Evolutionary conservation across 2,888 invertebrate genomes (phyloP).

Genomic region (Hydriomena furcata): DNA sequence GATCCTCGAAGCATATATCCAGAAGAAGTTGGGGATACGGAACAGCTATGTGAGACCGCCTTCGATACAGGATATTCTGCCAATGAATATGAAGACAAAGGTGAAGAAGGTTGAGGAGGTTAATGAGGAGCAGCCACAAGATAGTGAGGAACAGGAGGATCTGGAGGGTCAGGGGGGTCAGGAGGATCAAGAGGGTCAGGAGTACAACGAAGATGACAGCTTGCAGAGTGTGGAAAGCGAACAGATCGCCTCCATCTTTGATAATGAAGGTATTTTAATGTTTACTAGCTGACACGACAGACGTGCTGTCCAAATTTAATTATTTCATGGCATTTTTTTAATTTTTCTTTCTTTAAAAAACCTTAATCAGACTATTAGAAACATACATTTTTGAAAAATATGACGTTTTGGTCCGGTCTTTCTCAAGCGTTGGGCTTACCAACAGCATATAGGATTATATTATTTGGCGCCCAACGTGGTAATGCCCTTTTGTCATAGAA

Average conservation of each 20-base stretch:
- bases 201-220: constrained; percentile 71
- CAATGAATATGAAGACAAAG: constrained; percentile 59
- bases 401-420: too few relatives aligned
- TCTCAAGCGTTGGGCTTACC: too few relatives aligned
- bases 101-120: constrained; percentile 40
- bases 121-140: constrained; percentile 21
- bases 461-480: constrained; percentile 3
- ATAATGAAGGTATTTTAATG: constrained; percentile 69
- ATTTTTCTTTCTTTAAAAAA: too few relatives aligned
- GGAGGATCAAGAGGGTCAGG: constrained; percentile 34
- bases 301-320: too few relatives aligned
- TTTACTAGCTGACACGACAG: too few relatives aligned
- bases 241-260: constrained; percentile 85
- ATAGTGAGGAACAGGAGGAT: constrained; percentile 16
- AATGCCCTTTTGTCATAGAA: neutral
- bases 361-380: too few relatives aligned
- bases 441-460: too few relatives aligned
- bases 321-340: too few relatives aligned
- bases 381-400: too few relatives aligned
- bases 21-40: constrained; percentile 86
- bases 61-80: constrained; percentile 86
- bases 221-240: constrained; percentile 89
- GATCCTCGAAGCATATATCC: constrained; percentile 89
- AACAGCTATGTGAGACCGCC: constrained; percentile 77
- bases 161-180: constrained; percentile 24